Base-by-base conservation (phyloP, 2,888 invertebrate species). In the Drosophila quinaria region DNA sequence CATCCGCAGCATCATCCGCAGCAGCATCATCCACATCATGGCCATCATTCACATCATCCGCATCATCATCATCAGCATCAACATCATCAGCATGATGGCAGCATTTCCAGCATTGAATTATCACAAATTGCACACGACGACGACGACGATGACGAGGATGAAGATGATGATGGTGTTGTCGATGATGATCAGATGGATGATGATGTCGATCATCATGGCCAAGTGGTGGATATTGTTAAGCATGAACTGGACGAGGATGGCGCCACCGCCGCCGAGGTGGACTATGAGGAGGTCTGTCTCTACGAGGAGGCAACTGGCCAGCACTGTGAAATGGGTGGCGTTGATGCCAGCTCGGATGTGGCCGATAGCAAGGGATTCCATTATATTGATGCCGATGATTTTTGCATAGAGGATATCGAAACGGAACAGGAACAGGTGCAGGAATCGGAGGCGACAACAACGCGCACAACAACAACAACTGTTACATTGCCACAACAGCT, bases 211-310 rank as follows among this genome's bases (percentile, higher is more conserved):
- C 87, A 91, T 22, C 81, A 86, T 37, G 86, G 81, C 0, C 88
- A 91, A 52, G 89, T 85, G n/a, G 81, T 74, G 5, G 90, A 91
- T 52, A 91, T 91, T 62, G 83, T 87, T 3, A 81, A 91, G 62
- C 80, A 89, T 41, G 91, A 91, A 13, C 56, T 90, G 56, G 90
- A 91, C 54, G 91, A 91, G 60, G 91, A 90, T 39, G 91, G 81
- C 8, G 88, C 88, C 13, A 87, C 84, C 1, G 85, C 83, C 1
- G 79, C 77, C 11, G 90, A 90, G 46, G 90, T 88, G 0, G 86
- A 90, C 37, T 92, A 92, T 54, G 89, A 90, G 46, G 92, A 92
- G 66, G 91, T 92, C 0, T 91, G 90, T 46, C 72, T 92, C 6
- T 92, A 92, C 49, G 92, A 92, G 59, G 92, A 92, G 37, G 81